Evolutionary conservation across 2,113 vertebrate genomes (phyloP).

Genomic region (Cochlearius cochlearius): DNA sequence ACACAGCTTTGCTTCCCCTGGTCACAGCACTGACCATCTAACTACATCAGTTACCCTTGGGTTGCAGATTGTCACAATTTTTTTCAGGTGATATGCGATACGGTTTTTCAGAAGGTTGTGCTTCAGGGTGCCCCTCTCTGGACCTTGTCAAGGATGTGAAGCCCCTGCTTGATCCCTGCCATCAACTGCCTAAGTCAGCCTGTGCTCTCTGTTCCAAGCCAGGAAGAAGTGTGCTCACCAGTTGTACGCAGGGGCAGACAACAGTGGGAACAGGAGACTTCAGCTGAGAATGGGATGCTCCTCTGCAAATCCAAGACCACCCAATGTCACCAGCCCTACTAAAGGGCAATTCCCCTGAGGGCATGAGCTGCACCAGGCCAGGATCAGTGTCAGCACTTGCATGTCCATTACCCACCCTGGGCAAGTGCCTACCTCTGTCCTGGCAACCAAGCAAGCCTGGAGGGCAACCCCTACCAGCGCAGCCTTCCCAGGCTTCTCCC

Average conservation of each 20-base stretch:
- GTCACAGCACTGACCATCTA: neutral
- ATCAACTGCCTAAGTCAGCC: neutral
- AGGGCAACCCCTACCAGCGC: rapidly evolving
- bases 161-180: neutral
- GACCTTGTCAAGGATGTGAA: neutral
- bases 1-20: neutral
- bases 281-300: neutral
- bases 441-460: neutral
- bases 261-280: neutral
- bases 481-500: neutral
- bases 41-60: too few relatives aligned
- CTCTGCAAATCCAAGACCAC: neutral
- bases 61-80: too few relatives aligned
- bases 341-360: neutral
- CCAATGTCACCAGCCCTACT: neutral
- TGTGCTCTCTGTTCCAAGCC: neutral
- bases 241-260: neutral
- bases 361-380: neutral
- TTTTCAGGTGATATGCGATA: too few relatives aligned
- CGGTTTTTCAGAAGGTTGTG: neutral
- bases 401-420: neutral
- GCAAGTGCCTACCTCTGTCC: neutral
- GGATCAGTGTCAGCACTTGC: neutral
- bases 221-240: neutral
- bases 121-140: neutral